Conservation (phyloP, 2,888 invertebrate species). For the Urechis unicinctus region DNA sequence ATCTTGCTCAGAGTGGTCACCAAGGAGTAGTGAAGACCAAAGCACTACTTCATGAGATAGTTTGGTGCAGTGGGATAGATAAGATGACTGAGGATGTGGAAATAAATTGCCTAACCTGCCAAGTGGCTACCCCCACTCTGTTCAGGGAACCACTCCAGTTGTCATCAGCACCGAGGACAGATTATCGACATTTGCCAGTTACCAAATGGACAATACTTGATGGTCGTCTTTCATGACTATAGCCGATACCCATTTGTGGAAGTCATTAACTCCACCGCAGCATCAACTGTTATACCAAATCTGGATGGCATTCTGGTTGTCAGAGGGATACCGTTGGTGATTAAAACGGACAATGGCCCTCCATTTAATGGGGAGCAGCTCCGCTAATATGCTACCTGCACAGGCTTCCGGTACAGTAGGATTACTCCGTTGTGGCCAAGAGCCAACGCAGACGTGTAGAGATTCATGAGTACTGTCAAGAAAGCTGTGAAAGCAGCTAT, state of each 20-base stretch:
- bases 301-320: too few relatives aligned
- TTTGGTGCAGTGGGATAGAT: slow-evolving; percentile 25
- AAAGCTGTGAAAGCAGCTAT: too few relatives aligned
- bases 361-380: too few relatives aligned
- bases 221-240: slow-evolving; percentile 22
- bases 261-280: too few relatives aligned
- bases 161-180: slow-evolving; percentile 9
- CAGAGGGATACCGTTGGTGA: too few relatives aligned
- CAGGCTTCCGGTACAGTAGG: too few relatives aligned
- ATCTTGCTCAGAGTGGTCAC: slow-evolving; percentile 23
- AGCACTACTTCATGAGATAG: slow-evolving; percentile 25
- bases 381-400: too few relatives aligned
- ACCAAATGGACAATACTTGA: slow-evolving; percentile 11
- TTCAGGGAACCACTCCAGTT: slow-evolving; percentile 10
- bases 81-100: slow-evolving; percentile 12
- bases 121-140: slow-evolving; percentile 7
- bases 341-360: too few relatives aligned
- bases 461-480: too few relatives aligned
- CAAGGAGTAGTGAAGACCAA: slow-evolving; percentile 22
- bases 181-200: slow-evolving; percentile 16
- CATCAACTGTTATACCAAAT: too few relatives aligned
- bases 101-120: slow-evolving; percentile 8
- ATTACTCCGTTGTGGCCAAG: too few relatives aligned
- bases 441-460: too few relatives aligned
- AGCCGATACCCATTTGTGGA: slow-evolving; percentile 18